These are phyloP conservation scores for Physella acuta DNA, from an alignment of 1,140 invertebrate genomes.

Conservation along the genomic window DNA sequence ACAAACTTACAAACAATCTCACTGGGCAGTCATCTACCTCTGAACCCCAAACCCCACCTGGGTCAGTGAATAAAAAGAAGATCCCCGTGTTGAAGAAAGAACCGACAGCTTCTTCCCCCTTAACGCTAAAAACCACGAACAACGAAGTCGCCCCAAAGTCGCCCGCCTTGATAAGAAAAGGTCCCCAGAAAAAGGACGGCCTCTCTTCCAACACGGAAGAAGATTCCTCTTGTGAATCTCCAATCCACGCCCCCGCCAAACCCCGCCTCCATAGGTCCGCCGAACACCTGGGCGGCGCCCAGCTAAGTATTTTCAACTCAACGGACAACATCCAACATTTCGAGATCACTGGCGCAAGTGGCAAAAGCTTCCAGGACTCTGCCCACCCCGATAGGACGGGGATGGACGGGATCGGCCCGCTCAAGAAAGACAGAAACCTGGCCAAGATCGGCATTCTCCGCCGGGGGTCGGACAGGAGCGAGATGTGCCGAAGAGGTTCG, in stretches of 20 bases:
- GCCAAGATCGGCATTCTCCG: conserved; percentile 16
- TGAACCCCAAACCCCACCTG: too few species aligned
- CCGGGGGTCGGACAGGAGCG: conserved; percentile 16
- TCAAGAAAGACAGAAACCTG: conserved; percentile 12
- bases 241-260: background rate
- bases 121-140: too few species aligned
- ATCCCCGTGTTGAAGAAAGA: too few species aligned
- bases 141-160: too few species aligned
- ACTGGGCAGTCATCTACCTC: too few species aligned
- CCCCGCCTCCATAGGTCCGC: conserved; percentile 18
- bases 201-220: too few species aligned
- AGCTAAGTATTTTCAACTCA: conserved; percentile 14
- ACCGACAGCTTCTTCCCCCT: too few species aligned
- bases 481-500: conserved; percentile 5
- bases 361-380: background rate
- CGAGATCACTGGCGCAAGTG: background rate
- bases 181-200: too few species aligned
- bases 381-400: background rate
- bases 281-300: conserved; percentile 14
- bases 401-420: conserved; percentile 1
- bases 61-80: too few species aligned
- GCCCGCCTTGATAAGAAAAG: too few species aligned
- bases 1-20: too few species aligned
- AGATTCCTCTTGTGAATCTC: background rate
- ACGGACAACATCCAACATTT: conserved; percentile 10